A percentile compares a stretch with the other conserved stretches of the same genome.
Evolutionary conservation across 2,888 invertebrate species (phyloP).

Genomic region (Nomada lathburiana): DNA sequence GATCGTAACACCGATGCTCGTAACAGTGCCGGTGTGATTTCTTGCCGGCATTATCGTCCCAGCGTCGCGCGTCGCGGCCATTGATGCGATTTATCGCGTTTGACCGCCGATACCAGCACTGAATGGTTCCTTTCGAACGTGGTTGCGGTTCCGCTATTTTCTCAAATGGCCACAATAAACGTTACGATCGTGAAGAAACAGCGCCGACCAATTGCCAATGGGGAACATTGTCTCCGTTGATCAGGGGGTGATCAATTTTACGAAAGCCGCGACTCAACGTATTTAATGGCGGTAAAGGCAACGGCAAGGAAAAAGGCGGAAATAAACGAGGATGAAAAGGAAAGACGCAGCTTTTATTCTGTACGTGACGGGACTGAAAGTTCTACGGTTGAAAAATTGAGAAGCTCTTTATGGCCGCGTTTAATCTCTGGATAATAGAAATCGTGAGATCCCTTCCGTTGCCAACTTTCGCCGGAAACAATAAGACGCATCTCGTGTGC

Average conservation of each 20-base stretch:
- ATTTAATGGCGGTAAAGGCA: constrained; percentile 3
- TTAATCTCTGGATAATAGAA: constrained; percentile 27
- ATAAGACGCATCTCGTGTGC: constrained; percentile 2
- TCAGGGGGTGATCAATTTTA: constrained; percentile 32
- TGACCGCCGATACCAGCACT: background rate
- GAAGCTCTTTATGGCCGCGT: background rate
- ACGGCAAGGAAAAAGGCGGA: background rate
- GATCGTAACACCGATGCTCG: background rate
- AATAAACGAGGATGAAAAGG: constrained; percentile 12
- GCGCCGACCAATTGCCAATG: background rate
- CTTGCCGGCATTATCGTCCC: background rate
- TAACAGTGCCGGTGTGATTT: background rate
- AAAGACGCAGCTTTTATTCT: constrained; percentile 1
- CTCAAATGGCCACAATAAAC: constrained; percentile 19
- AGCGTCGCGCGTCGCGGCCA: background rate
- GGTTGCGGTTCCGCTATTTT: background rate
- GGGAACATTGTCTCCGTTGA: constrained; percentile 12
- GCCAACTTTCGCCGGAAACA: background rate
- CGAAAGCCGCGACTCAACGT: constrained; percentile 1
- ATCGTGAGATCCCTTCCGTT: background rate
- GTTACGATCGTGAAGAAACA: constrained; percentile 11
- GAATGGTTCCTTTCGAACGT: constrained; percentile 7
- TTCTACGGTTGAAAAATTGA: background rate
- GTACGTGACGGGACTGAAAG: background rate
- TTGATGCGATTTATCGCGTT: background rate